These are phyloP conservation scores for Apoda limacodes DNA, from an alignment of 2,888 invertebrate species.

Conservation along the genomic window DNA sequence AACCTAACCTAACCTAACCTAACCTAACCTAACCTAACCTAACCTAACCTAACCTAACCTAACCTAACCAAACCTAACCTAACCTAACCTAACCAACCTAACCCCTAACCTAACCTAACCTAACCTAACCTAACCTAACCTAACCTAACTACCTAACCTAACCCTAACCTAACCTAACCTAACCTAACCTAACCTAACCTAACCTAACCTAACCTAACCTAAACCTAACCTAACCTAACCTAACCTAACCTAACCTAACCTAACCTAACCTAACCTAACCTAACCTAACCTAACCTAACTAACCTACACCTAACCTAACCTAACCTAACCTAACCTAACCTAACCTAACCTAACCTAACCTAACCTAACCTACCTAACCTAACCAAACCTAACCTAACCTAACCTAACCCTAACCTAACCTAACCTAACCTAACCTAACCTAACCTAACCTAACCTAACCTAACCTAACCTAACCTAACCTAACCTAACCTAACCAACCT, in stretches of 20 bases:
- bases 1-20: background rate
- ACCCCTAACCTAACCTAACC: slow-evolving; percentile 15
- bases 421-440: slow-evolving; percentile 5
- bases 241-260: slow-evolving; percentile 17
- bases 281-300: slow-evolving; percentile 18
- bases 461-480: slow-evolving; percentile 3
- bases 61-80: slow-evolving; percentile 20
- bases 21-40: background rate
- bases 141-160: slow-evolving; percentile 10
- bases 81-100: slow-evolving; percentile 17
- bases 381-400: slow-evolving; percentile 4
- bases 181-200: slow-evolving; percentile 11
- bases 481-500: slow-evolving; percentile 1
- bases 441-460: slow-evolving; percentile 3
- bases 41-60: slow-evolving; percentile 17
- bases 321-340: slow-evolving; percentile 14
- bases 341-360: slow-evolving; percentile 15
- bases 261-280: slow-evolving; percentile 19
- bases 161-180: slow-evolving; percentile 4
- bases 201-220: slow-evolving; percentile 14
- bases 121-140: slow-evolving; percentile 11
- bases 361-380: slow-evolving; percentile 10
- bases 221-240: slow-evolving; percentile 15
- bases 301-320: slow-evolving; percentile 9
- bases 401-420: slow-evolving; percentile 4